phyloP scores from a whole-genome alignment of 2,888 invertebrate species.

The Leucophenga montana region DNA sequence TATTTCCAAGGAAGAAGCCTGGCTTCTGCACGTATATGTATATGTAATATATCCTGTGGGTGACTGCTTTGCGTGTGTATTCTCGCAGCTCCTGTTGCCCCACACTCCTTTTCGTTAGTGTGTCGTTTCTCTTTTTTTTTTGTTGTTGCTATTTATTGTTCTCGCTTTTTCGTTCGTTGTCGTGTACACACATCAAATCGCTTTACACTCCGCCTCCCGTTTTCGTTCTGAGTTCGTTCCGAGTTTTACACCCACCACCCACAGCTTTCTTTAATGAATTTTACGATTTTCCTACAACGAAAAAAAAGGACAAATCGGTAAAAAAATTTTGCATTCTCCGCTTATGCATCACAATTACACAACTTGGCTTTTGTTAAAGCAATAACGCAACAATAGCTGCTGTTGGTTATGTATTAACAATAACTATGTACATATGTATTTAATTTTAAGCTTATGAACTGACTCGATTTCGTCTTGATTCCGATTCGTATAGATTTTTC shows the following conservation, averaged over 20 bases:
- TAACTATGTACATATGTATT: too few relatives aligned
- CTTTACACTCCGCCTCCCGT: constrained; percentile 46
- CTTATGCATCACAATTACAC: too few relatives aligned
- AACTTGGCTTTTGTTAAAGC: too few relatives aligned
- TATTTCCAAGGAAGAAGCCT: constrained; percentile 27
- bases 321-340: background rate
- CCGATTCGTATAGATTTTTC: too few relatives aligned
- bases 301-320: constrained; percentile 25
- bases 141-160: constrained; percentile 37
- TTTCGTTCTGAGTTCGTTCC: constrained; percentile 48
- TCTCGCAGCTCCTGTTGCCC: constrained; percentile 42
- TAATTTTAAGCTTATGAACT: too few relatives aligned
- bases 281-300: constrained; percentile 60
- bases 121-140: constrained; percentile 28
- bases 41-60: constrained; percentile 29
- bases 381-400: too few relatives aligned
- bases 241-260: constrained; percentile 66
- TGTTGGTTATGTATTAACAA: too few relatives aligned
- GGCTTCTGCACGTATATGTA: constrained; percentile 31
- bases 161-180: constrained; percentile 27
- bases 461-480: too few relatives aligned
- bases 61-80: constrained; percentile 40
- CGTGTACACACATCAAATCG: constrained; percentile 56
- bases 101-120: constrained; percentile 34
- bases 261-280: constrained; percentile 65